Percentiles rank a stretch among this genome's conserved stretches.
Evolutionary conservation across 2,888 invertebrate species (phyloP).

Genomic region (Tachina grossa): DNA sequence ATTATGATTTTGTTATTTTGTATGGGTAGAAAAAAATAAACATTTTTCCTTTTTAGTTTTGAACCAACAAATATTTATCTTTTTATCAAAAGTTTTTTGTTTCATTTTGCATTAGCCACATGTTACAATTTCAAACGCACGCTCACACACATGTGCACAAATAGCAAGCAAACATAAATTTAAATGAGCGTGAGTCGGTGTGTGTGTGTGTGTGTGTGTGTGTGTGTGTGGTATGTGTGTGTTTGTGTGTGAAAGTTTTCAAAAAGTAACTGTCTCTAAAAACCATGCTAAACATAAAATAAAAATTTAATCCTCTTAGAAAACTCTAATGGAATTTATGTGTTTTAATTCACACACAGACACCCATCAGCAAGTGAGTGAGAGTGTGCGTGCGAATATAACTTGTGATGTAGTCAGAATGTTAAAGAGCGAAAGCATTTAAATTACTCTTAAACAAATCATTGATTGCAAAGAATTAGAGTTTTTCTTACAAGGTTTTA

Average conservation of each 20-base stretch:
- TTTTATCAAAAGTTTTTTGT: conserved; percentile 30
- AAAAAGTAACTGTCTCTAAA: conserved; percentile 60
- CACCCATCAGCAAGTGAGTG: background rate
- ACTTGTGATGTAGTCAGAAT: conserved; percentile 30
- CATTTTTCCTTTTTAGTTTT: conserved; percentile 23
- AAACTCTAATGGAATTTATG: conserved; percentile 72
- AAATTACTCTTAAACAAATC: background rate
- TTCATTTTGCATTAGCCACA: conserved; percentile 49
- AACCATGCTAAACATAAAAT: conserved; percentile 68
- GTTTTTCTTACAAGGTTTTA: too few relatives aligned
- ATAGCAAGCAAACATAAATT: conserved; percentile 14
- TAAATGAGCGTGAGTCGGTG: conserved; percentile 35
- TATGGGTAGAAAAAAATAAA: conserved; percentile 14
- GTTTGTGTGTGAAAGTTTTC: conserved; percentile 54
- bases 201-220: conserved; percentile 23
- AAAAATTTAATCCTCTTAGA: conserved; percentile 71
- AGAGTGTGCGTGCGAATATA: background rate
- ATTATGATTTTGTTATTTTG: conserved; percentile 50
- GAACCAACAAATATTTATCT: conserved; percentile 39
- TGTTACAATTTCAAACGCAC: conserved; percentile 50
- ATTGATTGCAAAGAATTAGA: too few relatives aligned
- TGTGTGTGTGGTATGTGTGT: conserved; percentile 16
- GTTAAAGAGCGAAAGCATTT: background rate
- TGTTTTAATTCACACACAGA: conserved; percentile 64
- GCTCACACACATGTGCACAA: background rate